Conservation (phyloP, 2,797 vertebrate genomes). For the Parambassis ranga region DNA sequence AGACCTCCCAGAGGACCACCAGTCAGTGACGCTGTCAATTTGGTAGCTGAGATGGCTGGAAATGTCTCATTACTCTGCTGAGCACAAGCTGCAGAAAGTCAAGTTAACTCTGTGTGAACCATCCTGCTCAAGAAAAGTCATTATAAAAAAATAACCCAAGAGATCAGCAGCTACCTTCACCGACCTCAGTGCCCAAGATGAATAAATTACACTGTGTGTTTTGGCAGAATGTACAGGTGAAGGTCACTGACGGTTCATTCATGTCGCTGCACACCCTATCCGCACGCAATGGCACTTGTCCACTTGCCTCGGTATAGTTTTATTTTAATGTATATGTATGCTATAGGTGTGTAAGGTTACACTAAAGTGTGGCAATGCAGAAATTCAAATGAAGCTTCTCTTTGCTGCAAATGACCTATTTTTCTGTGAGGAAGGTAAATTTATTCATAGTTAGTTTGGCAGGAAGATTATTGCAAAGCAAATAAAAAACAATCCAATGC, state of each 20-base stretch:
- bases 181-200: conserved; percentile 27
- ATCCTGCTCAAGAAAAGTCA: conserved; percentile 48
- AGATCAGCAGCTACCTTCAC: conserved; percentile 42
- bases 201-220: conserved; percentile 54
- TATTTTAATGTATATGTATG: neutral
- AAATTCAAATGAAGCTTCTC: neutral
- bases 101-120: conserved; percentile 40
- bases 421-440: neutral
- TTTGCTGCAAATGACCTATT: conserved; percentile 9
- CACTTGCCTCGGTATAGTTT: neutral
- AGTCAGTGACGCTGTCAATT: conserved; percentile 70
- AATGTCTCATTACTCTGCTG: conserved; percentile 72
- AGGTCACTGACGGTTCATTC: neutral
- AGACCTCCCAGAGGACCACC: conserved; percentile 63
- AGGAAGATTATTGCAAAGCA: neutral
- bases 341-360: neutral
- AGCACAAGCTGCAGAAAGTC: conserved; percentile 40
- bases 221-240: conserved; percentile 21
- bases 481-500: conserved; percentile 15
- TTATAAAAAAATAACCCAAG: conserved; percentile 52
- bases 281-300: conserved; percentile 1
- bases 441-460: neutral
- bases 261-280: neutral
- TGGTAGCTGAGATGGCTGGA: conserved; percentile 49
- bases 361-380: neutral